A percentile compares a stretch with the other conserved stretches of the same genome.
Conservation (phyloP, 2,797 vertebrate genomes). For the Sarcoramphus papa region DNA sequence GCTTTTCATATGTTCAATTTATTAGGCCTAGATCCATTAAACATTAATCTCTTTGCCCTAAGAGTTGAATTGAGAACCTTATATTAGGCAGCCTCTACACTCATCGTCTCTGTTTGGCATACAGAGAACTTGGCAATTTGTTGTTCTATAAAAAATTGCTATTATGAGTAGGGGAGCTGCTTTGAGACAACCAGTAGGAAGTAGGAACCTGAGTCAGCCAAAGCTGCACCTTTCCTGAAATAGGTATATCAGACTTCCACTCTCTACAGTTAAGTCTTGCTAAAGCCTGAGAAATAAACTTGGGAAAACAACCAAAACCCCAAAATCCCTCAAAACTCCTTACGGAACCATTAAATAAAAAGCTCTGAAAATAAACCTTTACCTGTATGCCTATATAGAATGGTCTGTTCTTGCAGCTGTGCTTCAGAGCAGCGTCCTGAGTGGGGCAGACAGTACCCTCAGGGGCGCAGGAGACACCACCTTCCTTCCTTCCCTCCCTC, state of each 20-base stretch:
- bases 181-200: background rate
- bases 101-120: background rate
- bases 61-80: background rate
- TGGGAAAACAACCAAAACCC: background rate
- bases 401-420: accelerated
- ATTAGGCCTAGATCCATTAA: background rate
- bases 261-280: too few species aligned
- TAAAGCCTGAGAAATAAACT: background rate
- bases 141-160: background rate
- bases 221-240: background rate
- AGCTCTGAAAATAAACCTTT: background rate
- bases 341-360: background rate
- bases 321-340: background rate
- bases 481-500: too few species aligned
- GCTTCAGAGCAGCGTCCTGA: accelerated
- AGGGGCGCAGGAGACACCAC: accelerated
- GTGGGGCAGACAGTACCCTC: accelerated
- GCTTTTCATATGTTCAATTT: background rate
- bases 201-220: background rate
- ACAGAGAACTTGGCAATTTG: background rate
- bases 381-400: background rate
- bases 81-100: background rate
- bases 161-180: background rate
- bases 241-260: too few species aligned
- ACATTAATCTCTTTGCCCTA: background rate